A percentile compares a stretch with the other conserved stretches of the same genome.
phyloP scores from a whole-genome alignment of 2,113 vertebrate species.

The Chaetops frenatus region DNA sequence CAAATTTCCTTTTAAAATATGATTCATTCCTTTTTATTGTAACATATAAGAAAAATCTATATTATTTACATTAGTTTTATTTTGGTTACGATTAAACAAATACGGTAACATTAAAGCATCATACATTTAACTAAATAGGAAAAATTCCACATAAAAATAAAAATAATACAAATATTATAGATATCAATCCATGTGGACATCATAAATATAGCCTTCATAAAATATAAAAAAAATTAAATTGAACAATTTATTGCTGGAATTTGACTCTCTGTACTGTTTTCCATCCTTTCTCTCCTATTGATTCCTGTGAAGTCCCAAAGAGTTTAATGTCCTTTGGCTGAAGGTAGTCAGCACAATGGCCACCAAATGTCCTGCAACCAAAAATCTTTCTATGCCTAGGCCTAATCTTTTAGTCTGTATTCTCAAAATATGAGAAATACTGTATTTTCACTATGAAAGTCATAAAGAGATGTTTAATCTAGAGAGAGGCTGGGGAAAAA shows the following conservation, averaged over 20 bases:
- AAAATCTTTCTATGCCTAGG: not conserved
- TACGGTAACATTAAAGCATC: not conserved
- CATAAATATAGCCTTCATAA: not conserved
- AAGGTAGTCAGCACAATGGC: not conserved
- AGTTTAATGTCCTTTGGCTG: not conserved
- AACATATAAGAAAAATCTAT: not conserved
- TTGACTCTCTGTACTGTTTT: not conserved
- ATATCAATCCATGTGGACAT: not conserved
- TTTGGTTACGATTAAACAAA: not conserved
- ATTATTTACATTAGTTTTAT: not conserved
- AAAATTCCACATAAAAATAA: not conserved
- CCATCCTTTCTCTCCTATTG: not conserved
- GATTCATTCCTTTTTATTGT: not conserved
- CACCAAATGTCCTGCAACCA: not conserved
- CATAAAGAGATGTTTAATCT: not conserved
- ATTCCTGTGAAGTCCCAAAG: not conserved
- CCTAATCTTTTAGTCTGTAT: not conserved
- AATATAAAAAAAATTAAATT: not conserved
- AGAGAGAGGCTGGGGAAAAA: not conserved
- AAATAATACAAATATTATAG: not conserved
- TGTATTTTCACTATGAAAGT: not conserved
- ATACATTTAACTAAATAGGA: not conserved
- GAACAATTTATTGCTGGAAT: not conserved
- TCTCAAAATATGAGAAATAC: not conserved
- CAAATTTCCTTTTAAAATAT: not conserved